Evolutionary conservation across 2,113 vertebrate species (phyloP), one percentile per base, ranked within the genome.

Genomic region (Myrmecobius fasciatus): DNA sequence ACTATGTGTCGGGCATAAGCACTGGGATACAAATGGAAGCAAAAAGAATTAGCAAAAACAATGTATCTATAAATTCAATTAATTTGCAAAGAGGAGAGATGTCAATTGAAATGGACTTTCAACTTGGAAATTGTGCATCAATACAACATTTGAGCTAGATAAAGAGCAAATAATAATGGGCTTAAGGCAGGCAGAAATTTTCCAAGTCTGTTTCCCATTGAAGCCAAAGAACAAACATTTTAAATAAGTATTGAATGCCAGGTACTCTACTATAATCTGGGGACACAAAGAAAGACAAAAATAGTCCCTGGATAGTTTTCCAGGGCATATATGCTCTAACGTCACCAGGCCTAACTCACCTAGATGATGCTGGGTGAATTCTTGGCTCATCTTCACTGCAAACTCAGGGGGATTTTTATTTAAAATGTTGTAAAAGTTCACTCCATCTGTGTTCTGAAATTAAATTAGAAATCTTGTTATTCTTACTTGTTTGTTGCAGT

Each of bases 371-470:
- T 92, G 94, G 24, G 91, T 93, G 94, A 98, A 98, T 90, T 97
- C 97, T 1, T 96, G 96, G 83, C 95, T 94, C 0, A 83, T 95
- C n/a, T 94, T n/a, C 95, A 91, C 46, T 7, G 75, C 0, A 4
- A 89, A 48, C 20, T 92, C 89, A 52, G 98, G 97, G n/a, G 96
- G 54, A 0, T 93, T 97, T 96, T 99, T 99, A 53, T 98, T 99
- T 96, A 99, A 98, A 98, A 99, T 99, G 98, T 99, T 99, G 97
- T 99, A 99, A 96, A 99, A 99, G 97, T 99, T 99, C 88, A 99
- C 99, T 3, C 99, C 99, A 25, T 99, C 99, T 43, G 99, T 99
- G 98, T 99, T 99, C 99, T 99, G 98, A 94, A 97, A 98, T 14
- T 43, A 83, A 83, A 83, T 83, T n/a, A 83, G 25, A 25, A 83